Evolutionary conservation across 2,113 vertebrate species (phyloP).

Genomic region (Bothrops jararaca): DNA sequence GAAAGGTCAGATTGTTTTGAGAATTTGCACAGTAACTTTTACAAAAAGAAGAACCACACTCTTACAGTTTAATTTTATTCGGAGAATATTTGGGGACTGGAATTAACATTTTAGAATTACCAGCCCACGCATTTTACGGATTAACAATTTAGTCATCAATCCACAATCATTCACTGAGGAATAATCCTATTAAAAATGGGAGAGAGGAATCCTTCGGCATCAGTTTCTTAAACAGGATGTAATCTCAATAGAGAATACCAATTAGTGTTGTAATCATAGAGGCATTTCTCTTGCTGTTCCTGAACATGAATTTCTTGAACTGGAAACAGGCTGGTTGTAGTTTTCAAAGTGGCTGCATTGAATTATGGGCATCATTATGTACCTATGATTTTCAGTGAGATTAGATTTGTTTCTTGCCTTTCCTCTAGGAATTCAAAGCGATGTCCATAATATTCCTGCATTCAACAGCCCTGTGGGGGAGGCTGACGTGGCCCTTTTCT

Average conservation of each 20-base stretch:
- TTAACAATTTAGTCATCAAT: not conserved
- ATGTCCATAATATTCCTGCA: not conserved
- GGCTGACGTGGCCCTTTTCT: not conserved
- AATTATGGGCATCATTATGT: not conserved
- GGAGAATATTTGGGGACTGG: not conserved
- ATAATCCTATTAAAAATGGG: slow-evolving; percentile 1
- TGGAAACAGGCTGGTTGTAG: not conserved
- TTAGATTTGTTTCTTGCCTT: not conserved
- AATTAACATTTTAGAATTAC: not conserved
- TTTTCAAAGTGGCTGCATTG: not conserved
- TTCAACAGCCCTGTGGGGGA: not conserved
- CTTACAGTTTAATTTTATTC: not conserved
- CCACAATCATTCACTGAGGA: not conserved
- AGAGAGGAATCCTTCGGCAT: not conserved
- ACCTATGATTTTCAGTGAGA: not conserved
- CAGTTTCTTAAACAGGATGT: not conserved
- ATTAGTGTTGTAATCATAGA: not conserved
- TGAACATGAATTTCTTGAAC: not conserved
- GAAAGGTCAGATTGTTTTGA: not conserved
- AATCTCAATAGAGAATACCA: not conserved
- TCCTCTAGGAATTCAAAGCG: not conserved
- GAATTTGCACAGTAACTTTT: not conserved
- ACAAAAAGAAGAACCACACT: accelerated
- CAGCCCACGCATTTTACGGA: not conserved
- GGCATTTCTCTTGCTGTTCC: not conserved